Conservation (phyloP, 2,888 invertebrate species). For the Caenorhabditis uteleia region DNA sequence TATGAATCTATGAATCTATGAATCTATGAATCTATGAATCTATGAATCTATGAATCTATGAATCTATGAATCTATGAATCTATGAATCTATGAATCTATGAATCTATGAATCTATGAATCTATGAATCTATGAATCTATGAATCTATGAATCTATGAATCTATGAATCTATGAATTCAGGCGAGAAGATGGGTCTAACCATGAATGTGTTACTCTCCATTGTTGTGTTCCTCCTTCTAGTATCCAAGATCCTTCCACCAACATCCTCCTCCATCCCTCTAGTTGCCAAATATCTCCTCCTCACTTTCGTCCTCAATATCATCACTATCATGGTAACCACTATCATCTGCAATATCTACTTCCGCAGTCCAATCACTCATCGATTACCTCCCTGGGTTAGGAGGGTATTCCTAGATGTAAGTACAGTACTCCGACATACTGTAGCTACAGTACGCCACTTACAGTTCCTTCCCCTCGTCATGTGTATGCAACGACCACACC, state of each 20-base stretch:
- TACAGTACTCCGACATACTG: neutral
- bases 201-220: slow-evolving; percentile 97
- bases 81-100: slow-evolving; percentile 67
- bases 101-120: slow-evolving; percentile 57
- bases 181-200: slow-evolving; percentile 75
- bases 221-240: slow-evolving; percentile 98
- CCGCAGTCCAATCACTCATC: slow-evolving; percentile 92
- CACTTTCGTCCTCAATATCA: slow-evolving; percentile 99
- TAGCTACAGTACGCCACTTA: slow-evolving; percentile 3
- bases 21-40: slow-evolving; percentile 57
- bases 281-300: slow-evolving; percentile 94
- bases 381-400: slow-evolving; percentile 95
- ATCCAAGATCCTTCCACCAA: slow-evolving; percentile 97
- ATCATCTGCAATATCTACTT: slow-evolving; percentile 99
- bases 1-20: slow-evolving; percentile 67
- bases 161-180: slow-evolving; percentile 66
- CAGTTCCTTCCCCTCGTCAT: slow-evolving; percentile 85
- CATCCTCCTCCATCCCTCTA: slow-evolving; percentile 90
- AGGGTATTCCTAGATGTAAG: slow-evolving; percentile 85
- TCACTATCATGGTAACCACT: slow-evolving; percentile 97
- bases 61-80: slow-evolving; percentile 57
- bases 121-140: slow-evolving; percentile 66
- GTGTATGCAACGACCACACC: slow-evolving; percentile 87
- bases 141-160: slow-evolving; percentile 57
- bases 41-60: slow-evolving; percentile 67